Conservation (phyloP, 2,797 vertebrate genomes). For the Chaenodraco wilsoni region DNA sequence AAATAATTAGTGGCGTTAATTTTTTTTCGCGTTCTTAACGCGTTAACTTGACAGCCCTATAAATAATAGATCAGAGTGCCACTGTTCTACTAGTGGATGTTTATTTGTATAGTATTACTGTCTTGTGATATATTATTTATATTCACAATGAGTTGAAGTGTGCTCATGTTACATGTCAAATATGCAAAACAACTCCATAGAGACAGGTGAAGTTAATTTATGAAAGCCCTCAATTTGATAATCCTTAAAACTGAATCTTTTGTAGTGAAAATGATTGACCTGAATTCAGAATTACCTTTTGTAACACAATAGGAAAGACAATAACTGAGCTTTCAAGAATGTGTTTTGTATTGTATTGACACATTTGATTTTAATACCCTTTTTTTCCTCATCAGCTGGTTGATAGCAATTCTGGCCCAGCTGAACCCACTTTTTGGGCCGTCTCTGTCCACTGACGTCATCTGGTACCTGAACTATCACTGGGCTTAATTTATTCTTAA, state of each 20-base stretch:
- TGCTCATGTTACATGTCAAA: constrained; percentile 44
- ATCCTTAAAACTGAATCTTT: neutral
- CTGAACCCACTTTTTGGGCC: constrained; percentile 97
- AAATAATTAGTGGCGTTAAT: too few relatives aligned
- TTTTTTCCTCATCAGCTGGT: constrained; percentile 88
- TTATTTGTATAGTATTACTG: neutral
- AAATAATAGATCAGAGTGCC: neutral
- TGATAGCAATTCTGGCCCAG: constrained; percentile 96
- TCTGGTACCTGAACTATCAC: constrained; percentile 91
- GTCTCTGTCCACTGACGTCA: constrained; percentile 86
- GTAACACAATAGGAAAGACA: neutral
- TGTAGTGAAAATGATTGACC: neutral
- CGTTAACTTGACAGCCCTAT: too few relatives aligned
- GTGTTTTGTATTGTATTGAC: neutral
- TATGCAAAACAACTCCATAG: constrained; percentile 61
- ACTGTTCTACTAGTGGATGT: neutral
- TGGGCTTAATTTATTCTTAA: constrained; percentile 84
- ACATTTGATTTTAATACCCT: constrained; percentile 14
- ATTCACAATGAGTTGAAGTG: neutral
- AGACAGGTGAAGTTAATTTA: constrained; percentile 7
- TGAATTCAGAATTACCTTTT: neutral
- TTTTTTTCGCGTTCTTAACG: too few relatives aligned
- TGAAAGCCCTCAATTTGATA: neutral
- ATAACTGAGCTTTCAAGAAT: neutral
- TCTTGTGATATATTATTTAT: constrained; percentile 56